These are phyloP conservation scores for Hyla sarda DNA, from an alignment of 2,113 vertebrate genomes.

Conservation along the genomic window DNA sequence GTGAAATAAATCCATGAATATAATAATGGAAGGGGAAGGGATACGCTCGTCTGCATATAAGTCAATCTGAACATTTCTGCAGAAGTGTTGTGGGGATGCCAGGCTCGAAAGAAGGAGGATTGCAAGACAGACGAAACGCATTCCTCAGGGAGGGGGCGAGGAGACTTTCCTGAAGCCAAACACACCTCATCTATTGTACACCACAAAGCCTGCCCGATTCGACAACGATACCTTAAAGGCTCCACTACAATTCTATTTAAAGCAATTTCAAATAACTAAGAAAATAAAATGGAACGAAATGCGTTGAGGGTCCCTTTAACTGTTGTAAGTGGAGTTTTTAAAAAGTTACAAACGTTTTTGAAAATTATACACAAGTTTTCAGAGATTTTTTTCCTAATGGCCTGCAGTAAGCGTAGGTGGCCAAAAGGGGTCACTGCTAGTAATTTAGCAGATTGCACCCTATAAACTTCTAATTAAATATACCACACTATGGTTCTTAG, in stretches of 20 bases:
- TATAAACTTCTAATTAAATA: neutral
- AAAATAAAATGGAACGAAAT: neutral
- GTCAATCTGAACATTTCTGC: neutral
- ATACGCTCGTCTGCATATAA: no score
- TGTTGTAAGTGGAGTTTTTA: neutral
- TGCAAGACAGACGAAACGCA: constrained; percentile 63
- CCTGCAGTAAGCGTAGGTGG: neutral
- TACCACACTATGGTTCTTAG: neutral
- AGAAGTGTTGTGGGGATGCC: neutral
- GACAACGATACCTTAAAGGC: neutral
- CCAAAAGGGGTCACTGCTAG: neutral
- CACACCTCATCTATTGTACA: constrained; percentile 63
- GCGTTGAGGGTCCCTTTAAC: neutral
- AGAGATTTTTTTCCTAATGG: neutral
- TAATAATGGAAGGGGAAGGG: no score
- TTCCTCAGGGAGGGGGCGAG: constrained; percentile 61
- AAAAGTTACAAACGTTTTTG: neutral
- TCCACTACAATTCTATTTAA: neutral
- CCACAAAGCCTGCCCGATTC: constrained; percentile 63
- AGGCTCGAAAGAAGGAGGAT: neutral
- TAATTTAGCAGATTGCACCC: neutral
- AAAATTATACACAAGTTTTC: neutral
- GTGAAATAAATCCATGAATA: no score
- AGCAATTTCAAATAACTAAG: neutral
- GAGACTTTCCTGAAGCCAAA: constrained; percentile 45